These are phyloP conservation scores for Epinephelus fuscoguttatus DNA, from an alignment of 2,113 vertebrate genomes.

Conservation along the genomic window DNA sequence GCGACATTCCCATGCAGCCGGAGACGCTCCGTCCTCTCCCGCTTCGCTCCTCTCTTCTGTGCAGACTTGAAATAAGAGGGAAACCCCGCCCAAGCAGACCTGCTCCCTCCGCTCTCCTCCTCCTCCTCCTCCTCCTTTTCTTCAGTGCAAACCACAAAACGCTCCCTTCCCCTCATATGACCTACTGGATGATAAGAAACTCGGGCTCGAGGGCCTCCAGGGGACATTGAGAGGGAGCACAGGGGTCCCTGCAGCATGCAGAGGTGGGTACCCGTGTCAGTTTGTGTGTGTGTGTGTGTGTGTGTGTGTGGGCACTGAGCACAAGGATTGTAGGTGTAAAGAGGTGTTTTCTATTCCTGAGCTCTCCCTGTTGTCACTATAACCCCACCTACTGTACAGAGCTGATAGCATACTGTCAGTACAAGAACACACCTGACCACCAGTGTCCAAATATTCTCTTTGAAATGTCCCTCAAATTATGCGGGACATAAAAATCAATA, in stretches of 20 bases:
- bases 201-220: slow-evolving; percentile 16
- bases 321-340: background rate
- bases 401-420: background rate
- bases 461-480: background rate
- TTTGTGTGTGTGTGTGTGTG: background rate
- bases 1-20: slow-evolving; percentile 43
- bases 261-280: background rate
- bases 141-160: slow-evolving; percentile 56
- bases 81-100: slow-evolving; percentile 83
- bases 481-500: background rate
- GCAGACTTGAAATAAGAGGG: slow-evolving; percentile 76
- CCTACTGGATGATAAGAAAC: slow-evolving; percentile 55
- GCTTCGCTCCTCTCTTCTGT: slow-evolving; percentile 56
- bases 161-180: slow-evolving; percentile 83
- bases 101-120: slow-evolving; percentile 40
- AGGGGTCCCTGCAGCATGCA: background rate
- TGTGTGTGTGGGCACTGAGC: background rate
- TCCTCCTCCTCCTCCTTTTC: slow-evolving; percentile 31
- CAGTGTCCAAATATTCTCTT: background rate
- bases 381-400: slow-evolving; percentile 27
- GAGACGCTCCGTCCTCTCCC: slow-evolving; percentile 28
- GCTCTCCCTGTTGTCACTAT: background rate
- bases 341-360: slow-evolving; percentile 13
- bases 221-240: background rate
- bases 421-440: background rate